These are phyloP conservation scores for Oreohelix idahoensis DNA, from an alignment of 1,140 invertebrate genomes.

Conservation along the genomic window DNA sequence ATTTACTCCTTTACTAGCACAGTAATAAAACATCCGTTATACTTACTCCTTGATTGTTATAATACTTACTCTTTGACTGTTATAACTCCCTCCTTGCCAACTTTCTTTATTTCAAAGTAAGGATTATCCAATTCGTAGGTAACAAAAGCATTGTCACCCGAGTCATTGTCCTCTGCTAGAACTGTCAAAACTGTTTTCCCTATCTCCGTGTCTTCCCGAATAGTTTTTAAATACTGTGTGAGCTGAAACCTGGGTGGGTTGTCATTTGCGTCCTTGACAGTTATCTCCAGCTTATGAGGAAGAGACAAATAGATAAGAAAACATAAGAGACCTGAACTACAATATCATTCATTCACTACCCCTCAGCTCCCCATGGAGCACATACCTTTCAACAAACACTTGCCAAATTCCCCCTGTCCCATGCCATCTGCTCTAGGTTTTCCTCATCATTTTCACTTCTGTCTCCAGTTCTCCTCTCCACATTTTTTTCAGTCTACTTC, in stretches of 20 bases:
- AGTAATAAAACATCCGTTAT: no score
- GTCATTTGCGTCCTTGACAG: slow-evolving; percentile 34
- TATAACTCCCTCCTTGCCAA: slow-evolving; percentile 53
- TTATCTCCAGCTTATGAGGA: slow-evolving; percentile 24
- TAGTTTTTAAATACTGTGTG: slow-evolving; percentile 26
- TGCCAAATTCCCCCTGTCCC: no score
- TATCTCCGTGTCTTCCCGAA: slow-evolving; percentile 19
- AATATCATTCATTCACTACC: no score
- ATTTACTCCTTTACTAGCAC: no score
- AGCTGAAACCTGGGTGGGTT: slow-evolving; percentile 28
- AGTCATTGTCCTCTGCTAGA: slow-evolving; percentile 60
- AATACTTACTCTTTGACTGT: slow-evolving; percentile 58
- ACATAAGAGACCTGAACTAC: no score
- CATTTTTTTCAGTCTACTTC: no score
- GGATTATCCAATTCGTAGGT: slow-evolving; percentile 52
- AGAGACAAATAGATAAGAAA: not conserved
- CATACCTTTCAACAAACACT: no score
- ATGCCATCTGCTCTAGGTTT: no score
- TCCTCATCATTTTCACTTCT: no score
- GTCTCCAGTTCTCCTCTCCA: no score
- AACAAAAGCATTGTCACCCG: slow-evolving; percentile 58
- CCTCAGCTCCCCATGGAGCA: no score
- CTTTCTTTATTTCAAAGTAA: slow-evolving; percentile 46
- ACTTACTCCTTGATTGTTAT: not conserved
- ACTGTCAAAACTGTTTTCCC: slow-evolving; percentile 42